Percentiles rank a stretch among this genome's conserved stretches.
phyloP scores from a whole-genome alignment of 2,888 invertebrate genomes.

The Xanthorhoe spadicearia region DNA sequence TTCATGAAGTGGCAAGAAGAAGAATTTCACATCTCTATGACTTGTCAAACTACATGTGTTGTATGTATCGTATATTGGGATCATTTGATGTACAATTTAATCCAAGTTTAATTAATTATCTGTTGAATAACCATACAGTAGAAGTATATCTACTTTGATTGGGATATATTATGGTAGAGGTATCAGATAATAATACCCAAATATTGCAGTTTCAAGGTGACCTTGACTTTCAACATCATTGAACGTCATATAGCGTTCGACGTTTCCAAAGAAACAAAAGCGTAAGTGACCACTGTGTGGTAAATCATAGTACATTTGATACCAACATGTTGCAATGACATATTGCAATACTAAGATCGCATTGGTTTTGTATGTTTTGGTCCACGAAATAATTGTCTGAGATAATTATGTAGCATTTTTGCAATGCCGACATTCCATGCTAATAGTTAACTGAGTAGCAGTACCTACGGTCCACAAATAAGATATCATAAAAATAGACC shows the following conservation, averaged over 20 bases:
- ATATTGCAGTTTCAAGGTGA: background rate
- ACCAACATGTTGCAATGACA: constrained; percentile 65
- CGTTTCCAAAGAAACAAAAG: constrained; percentile 3
- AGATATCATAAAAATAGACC: too few relatives aligned
- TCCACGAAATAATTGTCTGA: constrained; percentile 47
- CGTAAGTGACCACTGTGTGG: constrained; percentile 63
- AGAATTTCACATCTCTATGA: too few relatives aligned
- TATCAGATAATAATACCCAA: background rate
- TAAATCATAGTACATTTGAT: constrained; percentile 67
- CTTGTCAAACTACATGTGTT: too few relatives aligned
- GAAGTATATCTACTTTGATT: too few relatives aligned
- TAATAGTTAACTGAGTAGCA: background rate
- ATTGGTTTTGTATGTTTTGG: constrained; percentile 54
- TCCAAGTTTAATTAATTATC: too few relatives aligned
- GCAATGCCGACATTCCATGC: constrained; percentile 36
- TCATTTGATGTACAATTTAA: too few relatives aligned
- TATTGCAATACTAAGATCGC: constrained; percentile 53
- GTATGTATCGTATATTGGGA: too few relatives aligned
- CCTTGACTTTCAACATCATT: background rate
- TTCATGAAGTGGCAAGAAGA: too few relatives aligned
- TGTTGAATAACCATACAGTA: too few relatives aligned
- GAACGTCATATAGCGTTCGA: background rate
- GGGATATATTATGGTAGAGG: too few relatives aligned
- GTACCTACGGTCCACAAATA: background rate
- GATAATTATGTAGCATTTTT: constrained; percentile 39